phyloP scores from a whole-genome alignment of 2,888 invertebrate species.

The Eurytoma adleriae region DNA sequence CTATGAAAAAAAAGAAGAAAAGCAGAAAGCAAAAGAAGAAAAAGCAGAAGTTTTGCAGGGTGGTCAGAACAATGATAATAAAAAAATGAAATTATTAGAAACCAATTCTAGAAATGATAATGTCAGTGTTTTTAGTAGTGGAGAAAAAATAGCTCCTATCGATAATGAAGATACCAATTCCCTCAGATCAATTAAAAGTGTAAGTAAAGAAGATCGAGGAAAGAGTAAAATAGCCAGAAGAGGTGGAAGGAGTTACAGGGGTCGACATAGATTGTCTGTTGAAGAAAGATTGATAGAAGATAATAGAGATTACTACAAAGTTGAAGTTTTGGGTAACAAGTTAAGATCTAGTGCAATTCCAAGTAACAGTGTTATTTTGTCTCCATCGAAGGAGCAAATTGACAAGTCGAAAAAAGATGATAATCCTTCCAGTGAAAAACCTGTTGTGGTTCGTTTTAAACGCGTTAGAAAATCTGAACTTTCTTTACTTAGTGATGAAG shows the following conservation, averaged over 20 bases:
- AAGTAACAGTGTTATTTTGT: constrained; percentile 49
- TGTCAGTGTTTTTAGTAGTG: constrained; percentile 19
- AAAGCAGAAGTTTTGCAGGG: constrained; percentile 28
- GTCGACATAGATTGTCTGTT: constrained; percentile 75
- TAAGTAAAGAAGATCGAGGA: constrained; percentile 53
- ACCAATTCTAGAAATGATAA: constrained; percentile 55
- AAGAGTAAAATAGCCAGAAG: constrained; percentile 56
- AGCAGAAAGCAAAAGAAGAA: constrained; percentile 32
- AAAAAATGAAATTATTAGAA: constrained; percentile 66
- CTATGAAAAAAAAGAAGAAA: constrained; percentile 56
- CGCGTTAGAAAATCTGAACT: constrained; percentile 86
- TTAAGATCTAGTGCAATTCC: constrained; percentile 79
- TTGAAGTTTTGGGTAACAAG: constrained; percentile 84
- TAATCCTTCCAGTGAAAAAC: constrained; percentile 73
- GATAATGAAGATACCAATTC: constrained; percentile 57
- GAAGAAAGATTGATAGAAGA: constrained; percentile 79
- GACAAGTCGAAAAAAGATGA: constrained; percentile 64
- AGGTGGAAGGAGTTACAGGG: constrained; percentile 63
- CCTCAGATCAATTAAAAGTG: constrained; percentile 29
- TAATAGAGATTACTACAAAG: constrained; percentile 82
- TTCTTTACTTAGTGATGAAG: constrained; percentile 88
- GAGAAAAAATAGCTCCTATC: constrained; percentile 49
- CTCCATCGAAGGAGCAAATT: constrained; percentile 56
- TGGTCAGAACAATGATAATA: constrained; percentile 27
- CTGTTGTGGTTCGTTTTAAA: constrained; percentile 85